Evolutionary conservation across 2,113 vertebrate species (phyloP), one percentile per base, ranked within the genome.

Genomic region (Entelurus aequoreus): DNA sequence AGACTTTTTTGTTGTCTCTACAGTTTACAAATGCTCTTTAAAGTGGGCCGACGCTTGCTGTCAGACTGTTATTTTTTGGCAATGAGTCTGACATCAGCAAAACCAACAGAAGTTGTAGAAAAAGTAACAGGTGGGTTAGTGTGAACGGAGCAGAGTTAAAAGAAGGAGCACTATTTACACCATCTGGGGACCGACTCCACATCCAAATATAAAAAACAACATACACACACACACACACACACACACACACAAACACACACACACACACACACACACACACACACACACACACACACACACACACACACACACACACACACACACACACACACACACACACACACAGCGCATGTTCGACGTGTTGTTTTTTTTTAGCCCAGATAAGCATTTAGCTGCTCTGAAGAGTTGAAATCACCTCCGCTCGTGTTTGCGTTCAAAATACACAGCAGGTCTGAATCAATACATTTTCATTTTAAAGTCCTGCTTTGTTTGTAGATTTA

Each of bases 31-130:
- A 48, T 48, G 0, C 28, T 51, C 38, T 28, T 63, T 12, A 47
- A 12, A 38, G 54, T 37, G 58, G 46, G 70, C 65, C 16, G 52
- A 36, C 77, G 35, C 70, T 72, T 69, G 48, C 38, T 56, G 68
- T 19, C 56, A 63, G 62, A 77, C 58, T 48, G 60, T 44, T 64
- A 53, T 63, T 56, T 68, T 77, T 70, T 71, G 68, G 69, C 58
- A 62, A 74, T 65, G 56, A 53, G 38, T 70, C 72, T 63, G 48
- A 72, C 70, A 75, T 74, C 76, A 82, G 75, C 69, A 81, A 48
- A 52, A 57, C 62, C 44, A 47, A 79, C 65, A 37, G 16, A 54
- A 76, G 76, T 66, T 51, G n/a, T 63, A 54, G 40, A 62, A 48
- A 54, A 63, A 54, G 50, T 40, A 62, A 71, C 60, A 54, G 52